These are phyloP conservation scores for Neocloeon triangulifer DNA, from an alignment of 1,140 invertebrate species.

Conservation along the genomic window DNA sequence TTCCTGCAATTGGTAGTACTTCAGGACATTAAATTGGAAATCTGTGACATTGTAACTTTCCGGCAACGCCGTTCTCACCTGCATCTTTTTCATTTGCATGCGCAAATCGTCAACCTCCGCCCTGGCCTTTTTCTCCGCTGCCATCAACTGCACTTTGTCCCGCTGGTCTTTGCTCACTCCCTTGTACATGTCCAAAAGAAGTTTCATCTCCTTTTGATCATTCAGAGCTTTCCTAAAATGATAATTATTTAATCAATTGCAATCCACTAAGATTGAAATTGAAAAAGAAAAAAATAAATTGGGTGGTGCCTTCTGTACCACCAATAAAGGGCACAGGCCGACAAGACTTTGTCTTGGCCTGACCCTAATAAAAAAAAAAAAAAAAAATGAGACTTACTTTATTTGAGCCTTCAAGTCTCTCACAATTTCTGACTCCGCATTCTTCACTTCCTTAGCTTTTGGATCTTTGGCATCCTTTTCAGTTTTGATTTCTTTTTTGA, in stretches of 20 bases:
- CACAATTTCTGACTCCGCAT: slow-evolving; percentile 33
- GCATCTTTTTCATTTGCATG: slow-evolving; percentile 59
- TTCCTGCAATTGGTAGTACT: slow-evolving; percentile 53
- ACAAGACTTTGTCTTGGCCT: no score
- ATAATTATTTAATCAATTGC: no score
- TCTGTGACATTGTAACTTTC: no score
- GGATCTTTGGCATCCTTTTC: slow-evolving; percentile 25
- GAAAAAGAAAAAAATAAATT: background rate
- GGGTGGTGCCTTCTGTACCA: no score
- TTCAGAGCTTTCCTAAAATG: slow-evolving; percentile 78
- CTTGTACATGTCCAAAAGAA: slow-evolving; percentile 92
- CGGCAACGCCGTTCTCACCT: slow-evolving; percentile 21
- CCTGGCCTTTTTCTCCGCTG: slow-evolving; percentile 72
- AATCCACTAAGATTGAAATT: no score
- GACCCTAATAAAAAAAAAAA: background rate
- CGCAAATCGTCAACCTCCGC: slow-evolving; percentile 77
- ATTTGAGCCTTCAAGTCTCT: slow-evolving; percentile 76
- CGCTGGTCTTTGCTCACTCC: slow-evolving; percentile 86
- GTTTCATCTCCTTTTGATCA: slow-evolving; percentile 80
- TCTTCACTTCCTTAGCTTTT: slow-evolving; percentile 24
- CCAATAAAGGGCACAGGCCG: no score
- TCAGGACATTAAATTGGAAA: no score
- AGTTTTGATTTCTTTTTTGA: slow-evolving; percentile 22
- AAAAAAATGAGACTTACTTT: slow-evolving; percentile 37
- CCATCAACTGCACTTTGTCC: slow-evolving; percentile 91